Conservation (phyloP, 2,797 vertebrate genomes). For the Dicrostonyx torquatus region DNA sequence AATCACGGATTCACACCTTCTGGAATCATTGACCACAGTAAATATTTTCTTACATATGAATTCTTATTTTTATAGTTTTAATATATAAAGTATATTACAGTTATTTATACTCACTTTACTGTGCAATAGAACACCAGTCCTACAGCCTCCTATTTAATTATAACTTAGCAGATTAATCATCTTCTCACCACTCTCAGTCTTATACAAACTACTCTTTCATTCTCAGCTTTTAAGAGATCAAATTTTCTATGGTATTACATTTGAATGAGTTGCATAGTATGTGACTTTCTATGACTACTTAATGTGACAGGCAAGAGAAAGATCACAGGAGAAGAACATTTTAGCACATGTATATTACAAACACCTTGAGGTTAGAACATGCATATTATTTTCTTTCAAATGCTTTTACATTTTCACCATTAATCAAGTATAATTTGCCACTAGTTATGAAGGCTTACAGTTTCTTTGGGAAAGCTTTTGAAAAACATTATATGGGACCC, state of each 20-base stretch:
- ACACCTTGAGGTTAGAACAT: neutral
- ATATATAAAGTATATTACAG: neutral
- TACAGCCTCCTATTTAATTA: neutral
- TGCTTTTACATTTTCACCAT: neutral
- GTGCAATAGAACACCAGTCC: neutral
- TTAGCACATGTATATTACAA: neutral
- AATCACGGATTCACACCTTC: neutral
- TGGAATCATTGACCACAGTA: neutral
- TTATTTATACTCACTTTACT: neutral
- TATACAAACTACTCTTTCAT: neutral
- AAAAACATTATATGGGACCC: constrained; percentile 1
- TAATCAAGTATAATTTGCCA: neutral
- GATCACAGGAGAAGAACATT: neutral
- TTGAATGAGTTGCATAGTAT: neutral
- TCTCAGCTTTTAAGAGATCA: neutral
- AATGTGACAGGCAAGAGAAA: constrained; percentile 2
- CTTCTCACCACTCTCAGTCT: neutral
- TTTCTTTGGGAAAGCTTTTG: neutral
- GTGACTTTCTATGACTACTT: neutral
- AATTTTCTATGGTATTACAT: neutral
- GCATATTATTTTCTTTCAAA: neutral
- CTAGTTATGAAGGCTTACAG: constrained; percentile 27
- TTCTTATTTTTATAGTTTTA: neutral
- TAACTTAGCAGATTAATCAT: neutral
- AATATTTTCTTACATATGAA: neutral